Conservation (phyloP, 2,797 vertebrate species). For the Astyanax mexicanus region DNA sequence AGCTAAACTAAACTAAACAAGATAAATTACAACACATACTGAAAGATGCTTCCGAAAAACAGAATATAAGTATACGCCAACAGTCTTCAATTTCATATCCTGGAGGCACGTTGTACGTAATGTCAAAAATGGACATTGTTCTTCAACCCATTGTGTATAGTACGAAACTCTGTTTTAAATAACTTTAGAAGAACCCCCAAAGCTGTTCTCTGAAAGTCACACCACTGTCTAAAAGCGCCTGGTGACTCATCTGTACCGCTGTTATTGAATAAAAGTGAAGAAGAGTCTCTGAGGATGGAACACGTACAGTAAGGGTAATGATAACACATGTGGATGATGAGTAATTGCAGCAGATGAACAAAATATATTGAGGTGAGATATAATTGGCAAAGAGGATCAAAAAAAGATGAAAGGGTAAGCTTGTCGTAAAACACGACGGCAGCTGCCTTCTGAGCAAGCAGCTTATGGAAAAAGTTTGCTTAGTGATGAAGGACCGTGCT, state of each 20-base stretch:
- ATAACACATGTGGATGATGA: background rate
- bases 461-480: constrained; percentile 24
- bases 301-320: background rate
- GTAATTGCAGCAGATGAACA: background rate
- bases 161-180: background rate
- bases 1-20: too few species aligned
- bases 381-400: constrained; percentile 2
- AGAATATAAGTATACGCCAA: background rate
- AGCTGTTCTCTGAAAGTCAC: constrained; percentile 15
- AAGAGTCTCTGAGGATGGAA: background rate
- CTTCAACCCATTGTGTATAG: background rate
- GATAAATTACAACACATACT: background rate
- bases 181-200: background rate
- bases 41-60: too few species aligned
- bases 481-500: constrained; percentile 38
- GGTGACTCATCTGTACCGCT: constrained; percentile 2
- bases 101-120: rapidly evolving
- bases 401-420: constrained; percentile 33
- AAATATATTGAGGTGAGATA: constrained; percentile 1
- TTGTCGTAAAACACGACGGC: constrained; percentile 35
- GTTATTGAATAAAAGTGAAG: background rate
- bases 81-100: background rate
- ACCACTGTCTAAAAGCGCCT: background rate
- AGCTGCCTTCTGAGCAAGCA: constrained; percentile 46
- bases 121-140: background rate